Evolutionary conservation across 2,797 vertebrate genomes (phyloP).

Genomic region (Cossypha dichroa): DNA sequence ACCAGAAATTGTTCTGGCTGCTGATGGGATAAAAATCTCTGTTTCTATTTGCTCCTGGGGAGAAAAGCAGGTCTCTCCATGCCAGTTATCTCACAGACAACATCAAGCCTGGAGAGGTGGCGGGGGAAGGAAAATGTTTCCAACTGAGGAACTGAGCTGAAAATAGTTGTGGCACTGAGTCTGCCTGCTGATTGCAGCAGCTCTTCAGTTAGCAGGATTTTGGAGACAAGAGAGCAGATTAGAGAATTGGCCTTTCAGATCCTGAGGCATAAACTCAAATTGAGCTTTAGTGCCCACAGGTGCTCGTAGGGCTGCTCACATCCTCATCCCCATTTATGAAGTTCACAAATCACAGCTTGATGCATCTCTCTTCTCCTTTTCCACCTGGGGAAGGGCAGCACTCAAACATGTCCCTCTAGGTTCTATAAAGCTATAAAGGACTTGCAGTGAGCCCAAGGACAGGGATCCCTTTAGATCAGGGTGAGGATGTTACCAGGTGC

Average conservation of each 20-base stretch:
- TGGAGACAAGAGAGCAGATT: background rate
- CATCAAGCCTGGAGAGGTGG: background rate
- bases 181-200: conserved; percentile 38
- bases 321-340: background rate
- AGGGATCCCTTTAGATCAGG: background rate
- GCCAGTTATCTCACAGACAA: background rate
- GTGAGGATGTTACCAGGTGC: background rate
- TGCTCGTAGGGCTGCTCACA: background rate
- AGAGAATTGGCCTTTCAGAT: background rate
- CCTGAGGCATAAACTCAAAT: background rate
- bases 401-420: background rate
- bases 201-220: background rate
- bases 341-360: background rate
- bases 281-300: background rate
- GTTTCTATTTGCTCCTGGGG: background rate
- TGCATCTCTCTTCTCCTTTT: background rate
- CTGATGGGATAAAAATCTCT: background rate
- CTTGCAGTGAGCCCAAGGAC: background rate
- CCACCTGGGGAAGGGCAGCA: background rate
- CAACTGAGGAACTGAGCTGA: background rate
- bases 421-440: background rate
- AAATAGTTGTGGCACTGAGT: conserved; percentile 32
- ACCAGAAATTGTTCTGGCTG: background rate
- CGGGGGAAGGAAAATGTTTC: background rate
- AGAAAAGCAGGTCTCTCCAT: background rate